Conservation (phyloP, 2,888 invertebrate genomes). For the Zaprionus lineosus region DNA sequence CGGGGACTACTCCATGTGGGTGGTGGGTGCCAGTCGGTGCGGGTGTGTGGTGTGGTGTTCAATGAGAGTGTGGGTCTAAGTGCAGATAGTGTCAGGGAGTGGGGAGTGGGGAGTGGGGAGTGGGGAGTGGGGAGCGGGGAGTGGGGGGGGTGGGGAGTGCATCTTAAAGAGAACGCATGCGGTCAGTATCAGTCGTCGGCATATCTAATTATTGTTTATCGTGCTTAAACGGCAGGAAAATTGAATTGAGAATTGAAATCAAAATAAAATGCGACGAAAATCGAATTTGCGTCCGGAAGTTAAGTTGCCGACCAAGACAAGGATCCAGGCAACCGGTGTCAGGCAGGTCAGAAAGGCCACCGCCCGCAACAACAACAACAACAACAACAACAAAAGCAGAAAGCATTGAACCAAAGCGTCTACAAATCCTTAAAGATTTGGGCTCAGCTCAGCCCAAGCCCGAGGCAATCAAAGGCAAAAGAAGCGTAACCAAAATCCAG, state of each 20-base stretch:
- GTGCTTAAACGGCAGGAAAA: slow-evolving; percentile 75
- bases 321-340: slow-evolving; percentile 39
- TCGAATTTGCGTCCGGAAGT: slow-evolving; percentile 74
- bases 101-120: not conserved
- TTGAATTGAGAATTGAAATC: slow-evolving; percentile 77
- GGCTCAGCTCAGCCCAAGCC: slow-evolving; percentile 39
- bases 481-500: slow-evolving; percentile 60
- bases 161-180: slow-evolving; percentile 31
- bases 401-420: slow-evolving; percentile 10
- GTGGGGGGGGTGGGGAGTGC: not conserved
- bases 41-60: too few relatives aligned
- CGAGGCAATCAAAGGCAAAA: slow-evolving; percentile 55
- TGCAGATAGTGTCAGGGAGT: too few relatives aligned
- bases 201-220: slow-evolving; percentile 79
- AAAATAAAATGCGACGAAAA: slow-evolving; percentile 69
- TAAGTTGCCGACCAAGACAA: slow-evolving; percentile 41
- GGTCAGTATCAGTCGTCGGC: slow-evolving; percentile 42
- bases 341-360: slow-evolving; percentile 29
- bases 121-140: not conserved
- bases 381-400: slow-evolving; percentile 8
- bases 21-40: too few relatives aligned
- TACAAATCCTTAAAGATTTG: slow-evolving; percentile 71
- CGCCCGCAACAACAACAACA: not conserved
- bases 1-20: too few relatives aligned
- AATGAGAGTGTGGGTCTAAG: too few relatives aligned